Percentiles rank a stretch among this genome's conserved stretches.
Evolutionary conservation across 2,888 invertebrate species (phyloP).

Genomic region (Megaustenia siamemsis): DNA sequence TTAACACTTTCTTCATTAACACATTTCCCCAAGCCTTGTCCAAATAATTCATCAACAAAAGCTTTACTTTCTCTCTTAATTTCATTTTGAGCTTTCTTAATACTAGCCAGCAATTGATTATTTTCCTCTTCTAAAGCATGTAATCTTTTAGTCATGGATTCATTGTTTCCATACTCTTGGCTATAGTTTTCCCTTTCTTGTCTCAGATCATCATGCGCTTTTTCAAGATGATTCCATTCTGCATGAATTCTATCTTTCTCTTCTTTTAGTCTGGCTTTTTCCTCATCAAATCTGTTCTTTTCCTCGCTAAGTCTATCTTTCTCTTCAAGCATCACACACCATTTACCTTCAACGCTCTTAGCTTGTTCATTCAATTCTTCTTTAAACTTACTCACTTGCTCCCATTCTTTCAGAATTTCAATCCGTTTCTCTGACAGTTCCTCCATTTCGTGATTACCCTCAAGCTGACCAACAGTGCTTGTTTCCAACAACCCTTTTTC

Average conservation of each 20-base stretch:
- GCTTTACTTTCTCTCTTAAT: neutral
- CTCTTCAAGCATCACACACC: neutral
- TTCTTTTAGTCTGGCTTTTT: conserved; percentile 11
- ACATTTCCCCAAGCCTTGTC: neutral
- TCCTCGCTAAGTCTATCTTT: conserved; percentile 27
- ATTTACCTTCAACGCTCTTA: neutral
- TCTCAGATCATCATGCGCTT: neutral
- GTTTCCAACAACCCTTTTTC: conserved; percentile 13
- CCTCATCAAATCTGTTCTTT: neutral
- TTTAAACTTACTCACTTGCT: conserved; percentile 13
- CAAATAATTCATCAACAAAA: neutral
- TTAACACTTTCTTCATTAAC: neutral
- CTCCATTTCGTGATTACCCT: neutral
- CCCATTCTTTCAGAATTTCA: neutral
- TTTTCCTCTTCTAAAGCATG: neutral
- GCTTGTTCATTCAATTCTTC: conserved; percentile 31
- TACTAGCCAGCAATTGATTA: neutral
- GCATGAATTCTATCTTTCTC: conserved; percentile 24
- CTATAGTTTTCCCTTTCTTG: neutral
- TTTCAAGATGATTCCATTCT: conserved; percentile 7
- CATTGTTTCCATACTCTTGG: neutral
- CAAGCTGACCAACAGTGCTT: neutral
- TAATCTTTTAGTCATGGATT: neutral
- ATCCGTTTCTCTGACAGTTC: neutral
- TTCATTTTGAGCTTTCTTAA: neutral